Conservation (phyloP, 2,797 vertebrate species). For the Sebastes ruberrimus region DNA sequence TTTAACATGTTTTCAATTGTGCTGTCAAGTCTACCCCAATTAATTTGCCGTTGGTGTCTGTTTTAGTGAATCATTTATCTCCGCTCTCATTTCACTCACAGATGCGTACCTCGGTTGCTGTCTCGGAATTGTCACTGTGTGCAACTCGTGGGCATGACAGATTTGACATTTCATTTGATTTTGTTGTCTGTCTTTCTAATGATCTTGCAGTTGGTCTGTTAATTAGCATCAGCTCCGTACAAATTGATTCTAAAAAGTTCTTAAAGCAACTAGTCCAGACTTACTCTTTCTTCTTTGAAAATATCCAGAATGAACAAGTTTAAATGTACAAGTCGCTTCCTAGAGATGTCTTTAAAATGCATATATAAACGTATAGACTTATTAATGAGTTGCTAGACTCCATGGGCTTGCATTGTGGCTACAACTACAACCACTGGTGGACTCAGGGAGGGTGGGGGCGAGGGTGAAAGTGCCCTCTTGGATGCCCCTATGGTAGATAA, state of each 20-base stretch:
- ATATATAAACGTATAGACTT: not conserved
- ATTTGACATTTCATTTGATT: constrained; percentile 46
- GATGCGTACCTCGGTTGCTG: constrained; percentile 12
- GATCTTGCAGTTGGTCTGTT: constrained; percentile 4
- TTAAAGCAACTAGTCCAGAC: not conserved
- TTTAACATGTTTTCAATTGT: constrained; percentile 48
- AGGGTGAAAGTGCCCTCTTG: too few species aligned
- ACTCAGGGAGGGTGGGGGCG: fast-evolving
- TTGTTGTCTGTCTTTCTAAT: constrained; percentile 19
- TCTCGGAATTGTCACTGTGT: constrained; percentile 25
- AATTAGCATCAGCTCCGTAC: constrained; percentile 19
- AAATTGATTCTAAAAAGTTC: not conserved
- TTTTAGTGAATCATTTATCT: constrained; percentile 58
- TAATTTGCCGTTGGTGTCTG: constrained; percentile 48
- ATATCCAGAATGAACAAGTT: not conserved
- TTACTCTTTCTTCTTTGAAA: not conserved
- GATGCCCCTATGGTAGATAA: too few species aligned
- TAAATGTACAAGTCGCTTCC: not conserved
- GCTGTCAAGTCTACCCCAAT: constrained; percentile 53
- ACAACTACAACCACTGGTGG: not conserved
- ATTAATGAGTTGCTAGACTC: not conserved
- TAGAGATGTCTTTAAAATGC: not conserved
- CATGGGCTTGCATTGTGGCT: not conserved
- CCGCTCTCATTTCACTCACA: constrained; percentile 46
- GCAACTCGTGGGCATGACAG: constrained; percentile 14